These are phyloP conservation scores for Andrena hattorfiana DNA, from an alignment of 2,888 invertebrate genomes.

Conservation along the genomic window DNA sequence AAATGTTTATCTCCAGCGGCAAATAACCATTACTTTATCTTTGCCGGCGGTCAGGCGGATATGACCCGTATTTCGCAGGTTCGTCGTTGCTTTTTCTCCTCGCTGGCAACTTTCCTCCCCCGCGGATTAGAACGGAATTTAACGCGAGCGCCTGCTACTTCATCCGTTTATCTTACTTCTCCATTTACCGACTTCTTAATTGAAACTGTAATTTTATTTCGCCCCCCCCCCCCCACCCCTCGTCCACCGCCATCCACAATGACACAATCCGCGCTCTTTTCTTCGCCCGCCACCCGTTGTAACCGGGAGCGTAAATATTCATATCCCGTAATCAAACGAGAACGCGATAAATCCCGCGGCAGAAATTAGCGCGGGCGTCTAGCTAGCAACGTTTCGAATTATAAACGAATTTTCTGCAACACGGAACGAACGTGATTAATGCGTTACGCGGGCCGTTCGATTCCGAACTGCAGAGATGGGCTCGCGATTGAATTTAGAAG, in stretches of 20 bases:
- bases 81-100: conserved; percentile 29
- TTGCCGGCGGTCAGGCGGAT: background rate
- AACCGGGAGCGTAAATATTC: conserved; percentile 38
- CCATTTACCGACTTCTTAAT: conserved; percentile 43
- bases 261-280: background rate
- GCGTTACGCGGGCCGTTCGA: conserved; percentile 1
- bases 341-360: conserved; percentile 27
- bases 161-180: conserved; percentile 42
- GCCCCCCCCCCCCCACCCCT: background rate
- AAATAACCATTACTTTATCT: conserved; percentile 39
- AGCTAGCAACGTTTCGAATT: conserved; percentile 10
- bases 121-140: conserved; percentile 32
- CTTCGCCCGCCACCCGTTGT: background rate
- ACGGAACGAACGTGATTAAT: background rate
- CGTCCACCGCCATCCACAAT: conserved; percentile 3
- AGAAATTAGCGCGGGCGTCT: conserved; percentile 29
- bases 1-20: conserved; percentile 13
- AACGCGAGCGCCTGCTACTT: conserved; percentile 12
- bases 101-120: background rate
- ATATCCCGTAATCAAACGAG: conserved; percentile 32
- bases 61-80: conserved; percentile 34
- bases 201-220: conserved; percentile 41
- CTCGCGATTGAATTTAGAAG: background rate
- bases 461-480: background rate
- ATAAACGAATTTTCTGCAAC: conserved; percentile 11